Evolutionary conservation across 2,888 invertebrate species (phyloP), one percentile per base, ranked within the genome.

Genomic region (Apamea epomidion): DNA sequence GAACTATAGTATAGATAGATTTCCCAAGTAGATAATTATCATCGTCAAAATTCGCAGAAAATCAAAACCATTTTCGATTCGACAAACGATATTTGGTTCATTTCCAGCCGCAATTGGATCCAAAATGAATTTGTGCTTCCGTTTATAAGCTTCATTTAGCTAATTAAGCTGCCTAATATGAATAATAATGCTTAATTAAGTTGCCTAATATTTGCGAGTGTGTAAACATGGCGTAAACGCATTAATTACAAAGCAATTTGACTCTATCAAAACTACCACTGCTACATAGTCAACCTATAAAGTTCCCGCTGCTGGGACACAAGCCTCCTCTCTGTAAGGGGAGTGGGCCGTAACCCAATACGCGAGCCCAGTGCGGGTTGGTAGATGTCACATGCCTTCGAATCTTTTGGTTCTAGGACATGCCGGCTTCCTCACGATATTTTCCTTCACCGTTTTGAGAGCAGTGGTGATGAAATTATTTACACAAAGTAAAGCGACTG

Each of bases 91-190:
- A 65, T 62, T 82, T 45, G 51, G 32, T 74, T 70, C 12, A 65
- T 71, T 82, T 62, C 51, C 29, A 70, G 14, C 54, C 70, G 37
- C 60, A 69, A 86, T 32, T 74, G 5, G 25, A 84, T 71, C 18
- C 73, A 68, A 85, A 12, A 74, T 68, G 64, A 69, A 85, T 76
- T 60, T 37, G 48, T 37, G 54, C 4, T 77, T 65, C 37, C 48
- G 42, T 84, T 84, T 67, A 65, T n/a, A 76, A 64, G 67, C 80
- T 70, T 74, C 29, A 62, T 67, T 67, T 48, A 69, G 72, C 62
- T 76, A 76, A 85, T 85, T 58, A 45, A 69, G 32, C 25, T 72
- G 32, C 2, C 62, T 45, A 54, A 75, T 64, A 62, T 76, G n/a
- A n/a, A n/a, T n/a, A n/a, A n/a, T n/a, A n/a, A n/a, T n/a, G n/a